These are phyloP conservation scores for Euthynnus affinis DNA, from an alignment of 2,797 vertebrate species.

Conservation along the genomic window DNA sequence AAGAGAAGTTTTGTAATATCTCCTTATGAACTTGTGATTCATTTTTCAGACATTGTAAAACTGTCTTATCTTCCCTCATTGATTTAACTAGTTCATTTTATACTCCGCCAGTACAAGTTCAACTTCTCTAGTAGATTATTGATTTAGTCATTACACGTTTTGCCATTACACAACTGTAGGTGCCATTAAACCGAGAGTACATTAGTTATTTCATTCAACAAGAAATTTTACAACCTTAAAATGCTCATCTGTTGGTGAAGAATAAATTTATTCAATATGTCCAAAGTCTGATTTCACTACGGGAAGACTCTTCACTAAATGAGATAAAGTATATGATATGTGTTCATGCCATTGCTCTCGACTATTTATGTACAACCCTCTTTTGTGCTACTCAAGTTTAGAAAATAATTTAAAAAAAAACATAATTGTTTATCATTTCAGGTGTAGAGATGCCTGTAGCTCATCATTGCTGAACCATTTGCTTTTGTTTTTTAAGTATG, in stretches of 20 bases:
- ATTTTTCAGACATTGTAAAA: constrained; percentile 33
- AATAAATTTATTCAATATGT: neutral
- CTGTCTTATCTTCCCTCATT: constrained; percentile 43
- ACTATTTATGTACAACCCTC: neutral
- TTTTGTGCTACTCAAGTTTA: constrained; percentile 4
- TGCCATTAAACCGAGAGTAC: neutral
- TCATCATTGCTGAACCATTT: constrained; percentile 18
- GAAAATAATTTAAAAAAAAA: neutral
- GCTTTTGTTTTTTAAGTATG: neutral
- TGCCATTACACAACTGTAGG: constrained; percentile 22
- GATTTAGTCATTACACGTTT: constrained; percentile 62
- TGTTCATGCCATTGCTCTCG: neutral
- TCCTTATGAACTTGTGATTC: constrained; percentile 20
- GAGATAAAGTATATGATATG: neutral
- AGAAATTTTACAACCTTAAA: constrained; percentile 10
- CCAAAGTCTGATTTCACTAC: neutral
- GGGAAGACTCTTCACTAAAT: neutral
- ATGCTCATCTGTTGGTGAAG: constrained; percentile 9
- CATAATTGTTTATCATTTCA: constrained; percentile 17
- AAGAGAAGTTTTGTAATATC: neutral
- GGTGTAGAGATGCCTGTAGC: constrained; percentile 9
- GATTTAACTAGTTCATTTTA: constrained; percentile 53
- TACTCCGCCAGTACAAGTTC: constrained; percentile 45
- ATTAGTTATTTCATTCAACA: constrained; percentile 22
- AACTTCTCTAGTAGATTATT: constrained; percentile 28